phyloP scores from a whole-genome alignment of 2,888 invertebrate genomes.

The Amphipoea lucens region DNA sequence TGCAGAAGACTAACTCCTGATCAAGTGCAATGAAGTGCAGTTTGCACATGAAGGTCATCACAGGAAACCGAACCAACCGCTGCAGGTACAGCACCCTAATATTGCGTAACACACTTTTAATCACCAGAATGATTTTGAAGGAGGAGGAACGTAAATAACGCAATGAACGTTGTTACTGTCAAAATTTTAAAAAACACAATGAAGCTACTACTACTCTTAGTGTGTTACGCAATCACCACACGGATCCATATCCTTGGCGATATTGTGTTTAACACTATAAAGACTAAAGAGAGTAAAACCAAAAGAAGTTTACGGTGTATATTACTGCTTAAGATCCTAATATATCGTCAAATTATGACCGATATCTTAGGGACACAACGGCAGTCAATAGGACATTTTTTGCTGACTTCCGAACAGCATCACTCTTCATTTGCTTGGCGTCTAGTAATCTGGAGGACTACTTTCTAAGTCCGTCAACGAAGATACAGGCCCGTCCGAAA shows the following conservation, averaged over 20 bases:
- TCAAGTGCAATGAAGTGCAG: neutral
- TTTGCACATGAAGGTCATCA: no score
- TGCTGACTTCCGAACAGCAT: neutral
- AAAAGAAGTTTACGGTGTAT: neutral
- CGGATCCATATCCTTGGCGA: neutral
- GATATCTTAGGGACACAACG: neutral
- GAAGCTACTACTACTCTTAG: no score
- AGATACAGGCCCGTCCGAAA: no score
- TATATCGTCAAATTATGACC: neutral
- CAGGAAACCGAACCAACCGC: neutral
- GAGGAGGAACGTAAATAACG: no score
- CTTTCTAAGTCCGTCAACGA: no score
- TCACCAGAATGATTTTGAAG: no score
- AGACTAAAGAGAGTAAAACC: neutral
- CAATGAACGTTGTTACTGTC: no score
- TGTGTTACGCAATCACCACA: no score
- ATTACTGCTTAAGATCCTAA: neutral
- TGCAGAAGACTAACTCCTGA: slow-evolving; percentile 26
- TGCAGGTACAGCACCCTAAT: neutral
- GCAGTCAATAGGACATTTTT: no score
- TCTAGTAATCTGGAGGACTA: neutral
- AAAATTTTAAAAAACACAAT: no score
- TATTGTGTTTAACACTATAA: neutral
- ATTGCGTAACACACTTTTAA: no score
- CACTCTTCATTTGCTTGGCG: neutral